These are phyloP conservation scores for Lophius americanus DNA, from an alignment of 2,797 vertebrate genomes.

Conservation along the genomic window DNA sequence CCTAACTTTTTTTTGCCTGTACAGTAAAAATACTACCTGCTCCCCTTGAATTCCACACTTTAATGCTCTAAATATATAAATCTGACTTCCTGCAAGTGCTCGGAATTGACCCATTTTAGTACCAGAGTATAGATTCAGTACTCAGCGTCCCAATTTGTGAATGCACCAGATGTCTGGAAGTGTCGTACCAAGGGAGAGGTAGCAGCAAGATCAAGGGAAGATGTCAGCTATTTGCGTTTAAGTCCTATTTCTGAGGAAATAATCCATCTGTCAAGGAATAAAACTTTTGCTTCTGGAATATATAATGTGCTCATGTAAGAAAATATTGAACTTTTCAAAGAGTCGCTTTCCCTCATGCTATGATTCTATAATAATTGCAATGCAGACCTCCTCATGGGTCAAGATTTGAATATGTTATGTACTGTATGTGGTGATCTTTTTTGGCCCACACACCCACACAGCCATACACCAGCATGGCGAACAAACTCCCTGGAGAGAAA, in stretches of 20 bases:
- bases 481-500: conserved; percentile 52
- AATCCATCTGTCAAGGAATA: conserved; percentile 63
- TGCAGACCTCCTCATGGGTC: conserved; percentile 28
- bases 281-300: conserved; percentile 51
- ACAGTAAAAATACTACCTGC: conserved; percentile 6
- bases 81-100: conserved; percentile 34
- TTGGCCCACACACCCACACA: conserved; percentile 49
- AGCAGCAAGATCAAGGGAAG: conserved; percentile 62
- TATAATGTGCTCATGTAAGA: conserved; percentile 46
- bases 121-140: conserved; percentile 41
- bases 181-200: conserved; percentile 40
- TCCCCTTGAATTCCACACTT: conserved; percentile 10
- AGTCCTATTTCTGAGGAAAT: conserved; percentile 50
- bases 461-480: conserved; percentile 47
- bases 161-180: conserved; percentile 65
- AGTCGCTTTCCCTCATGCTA: conserved; percentile 40
- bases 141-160: conserved; percentile 58
- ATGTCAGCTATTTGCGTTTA: conserved; percentile 48
- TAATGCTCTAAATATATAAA: conserved; percentile 30
- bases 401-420: background rate
- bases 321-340: conserved; percentile 63
- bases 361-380: conserved; percentile 51
- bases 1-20: conserved; percentile 20
- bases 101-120: conserved; percentile 53
- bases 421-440: conserved; percentile 43